Evolutionary conservation across 2,113 vertebrate genomes (phyloP).

Genomic region (Elanus axillaris): DNA sequence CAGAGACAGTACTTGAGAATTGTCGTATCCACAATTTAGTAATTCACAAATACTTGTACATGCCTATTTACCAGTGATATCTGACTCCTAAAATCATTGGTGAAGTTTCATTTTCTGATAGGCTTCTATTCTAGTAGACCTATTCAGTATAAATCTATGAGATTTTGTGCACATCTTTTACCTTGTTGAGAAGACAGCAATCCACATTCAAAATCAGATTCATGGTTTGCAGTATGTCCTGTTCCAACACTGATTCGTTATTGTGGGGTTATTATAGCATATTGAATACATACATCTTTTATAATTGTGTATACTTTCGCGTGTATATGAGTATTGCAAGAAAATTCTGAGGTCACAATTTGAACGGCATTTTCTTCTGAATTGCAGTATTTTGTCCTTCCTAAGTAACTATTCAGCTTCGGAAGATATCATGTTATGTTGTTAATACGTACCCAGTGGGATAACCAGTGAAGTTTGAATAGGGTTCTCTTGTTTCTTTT

Average conservation of each 20-base stretch:
- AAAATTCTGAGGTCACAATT: not conserved
- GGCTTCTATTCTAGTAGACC: not conserved
- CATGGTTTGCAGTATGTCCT: not conserved
- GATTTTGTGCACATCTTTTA: not conserved
- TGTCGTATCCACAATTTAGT: not conserved
- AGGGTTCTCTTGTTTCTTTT: not conserved
- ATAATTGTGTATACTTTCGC: not conserved
- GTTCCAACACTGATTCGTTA: not conserved
- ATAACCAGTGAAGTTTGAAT: not conserved
- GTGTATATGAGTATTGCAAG: not conserved
- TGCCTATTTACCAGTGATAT: not conserved
- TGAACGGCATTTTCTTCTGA: not conserved
- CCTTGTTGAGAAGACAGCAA: not conserved
- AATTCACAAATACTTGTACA: not conserved
- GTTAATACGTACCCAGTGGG: not conserved
- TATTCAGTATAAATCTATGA: not conserved
- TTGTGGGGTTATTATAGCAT: not conserved
- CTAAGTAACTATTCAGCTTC: not conserved
- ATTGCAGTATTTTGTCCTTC: not conserved
- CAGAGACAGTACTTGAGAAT: not conserved
- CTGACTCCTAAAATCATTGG: not conserved
- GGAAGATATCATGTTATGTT: not conserved
- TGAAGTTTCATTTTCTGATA: not conserved
- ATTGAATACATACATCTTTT: not conserved
- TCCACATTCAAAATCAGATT: not conserved